A percentile compares a stretch with the other conserved stretches of the same genome.
phyloP scores from a whole-genome alignment of 2,113 vertebrate genomes.

The Rhineura floridana region DNA sequence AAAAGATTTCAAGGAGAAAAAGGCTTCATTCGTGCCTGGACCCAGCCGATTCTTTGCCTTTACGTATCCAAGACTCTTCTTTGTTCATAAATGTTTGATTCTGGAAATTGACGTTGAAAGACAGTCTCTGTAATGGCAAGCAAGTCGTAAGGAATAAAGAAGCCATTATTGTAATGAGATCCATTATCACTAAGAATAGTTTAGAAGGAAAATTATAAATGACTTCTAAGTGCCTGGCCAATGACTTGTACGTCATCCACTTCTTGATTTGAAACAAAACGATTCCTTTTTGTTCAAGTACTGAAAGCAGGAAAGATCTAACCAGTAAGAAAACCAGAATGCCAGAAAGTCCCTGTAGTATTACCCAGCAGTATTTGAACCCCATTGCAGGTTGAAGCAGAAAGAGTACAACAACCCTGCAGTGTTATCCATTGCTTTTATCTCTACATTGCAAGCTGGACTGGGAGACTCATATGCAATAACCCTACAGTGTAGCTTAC shows the following conservation, averaged over 20 bases:
- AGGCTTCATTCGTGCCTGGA: slow-evolving; percentile 30
- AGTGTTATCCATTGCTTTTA: no score
- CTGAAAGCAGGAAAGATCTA: not conserved
- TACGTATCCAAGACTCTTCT: slow-evolving; percentile 17
- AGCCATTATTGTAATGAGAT: slow-evolving; percentile 59
- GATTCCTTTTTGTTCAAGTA: slow-evolving; percentile 4
- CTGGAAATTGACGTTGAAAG: slow-evolving; percentile 40
- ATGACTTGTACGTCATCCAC: slow-evolving; percentile 18
- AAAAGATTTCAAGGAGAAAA: slow-evolving; percentile 36
- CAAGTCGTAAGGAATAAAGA: slow-evolving; percentile 59
- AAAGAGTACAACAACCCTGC: no score
- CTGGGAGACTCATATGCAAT: no score
- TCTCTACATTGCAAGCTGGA: no score
- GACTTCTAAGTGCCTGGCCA: not conserved
- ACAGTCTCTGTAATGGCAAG: slow-evolving; percentile 37
- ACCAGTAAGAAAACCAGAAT: not conserved
- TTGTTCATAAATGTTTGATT: slow-evolving; percentile 10
- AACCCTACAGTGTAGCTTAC: no score
- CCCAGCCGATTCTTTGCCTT: slow-evolving; percentile 4
- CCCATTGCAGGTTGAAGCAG: no score
- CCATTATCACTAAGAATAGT: slow-evolving; percentile 45
- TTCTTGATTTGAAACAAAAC: slow-evolving; percentile 41
- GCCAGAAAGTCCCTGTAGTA: not conserved
- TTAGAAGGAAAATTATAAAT: slow-evolving; percentile 60
- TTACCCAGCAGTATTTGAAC: no score